Conservation (phyloP, 2,888 invertebrate genomes). For the Dryococelus australis region DNA sequence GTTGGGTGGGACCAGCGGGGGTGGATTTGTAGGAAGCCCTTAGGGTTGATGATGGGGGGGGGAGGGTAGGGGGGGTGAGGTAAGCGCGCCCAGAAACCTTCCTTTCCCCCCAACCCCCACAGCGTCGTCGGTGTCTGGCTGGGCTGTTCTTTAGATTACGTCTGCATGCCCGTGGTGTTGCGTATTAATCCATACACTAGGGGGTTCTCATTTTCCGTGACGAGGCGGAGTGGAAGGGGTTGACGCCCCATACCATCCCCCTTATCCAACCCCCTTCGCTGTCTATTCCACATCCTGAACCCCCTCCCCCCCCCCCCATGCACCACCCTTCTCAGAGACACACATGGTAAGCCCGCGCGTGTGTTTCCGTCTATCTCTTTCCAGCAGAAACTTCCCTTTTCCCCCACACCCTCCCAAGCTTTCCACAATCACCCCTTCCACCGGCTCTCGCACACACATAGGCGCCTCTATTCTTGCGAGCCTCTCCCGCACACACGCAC, state of each 20-base stretch:
- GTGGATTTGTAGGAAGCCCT: background rate
- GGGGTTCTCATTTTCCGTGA: constrained; percentile 35
- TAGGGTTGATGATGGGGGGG: background rate
- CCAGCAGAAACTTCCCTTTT: background rate
- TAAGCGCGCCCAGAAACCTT: background rate
- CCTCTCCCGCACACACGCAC: constrained; percentile 18
- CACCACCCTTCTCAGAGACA: background rate
- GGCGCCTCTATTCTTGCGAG: background rate
- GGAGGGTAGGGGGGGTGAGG: background rate
- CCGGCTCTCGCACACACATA: background rate
- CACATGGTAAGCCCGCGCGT: background rate
- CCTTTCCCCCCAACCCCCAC: background rate
- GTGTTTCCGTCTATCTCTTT: background rate
- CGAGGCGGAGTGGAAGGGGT: background rate
- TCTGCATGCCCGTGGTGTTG: constrained; percentile 36
- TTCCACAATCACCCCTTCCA: constrained; percentile 5
- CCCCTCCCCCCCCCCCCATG: background rate
- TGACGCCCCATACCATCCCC: background rate
- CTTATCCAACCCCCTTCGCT: background rate
- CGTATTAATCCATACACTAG: constrained; percentile 38
- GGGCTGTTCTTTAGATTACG: constrained; percentile 36
- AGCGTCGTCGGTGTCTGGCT: constrained; percentile 17
- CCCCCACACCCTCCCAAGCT: background rate
- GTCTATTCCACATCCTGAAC: background rate
- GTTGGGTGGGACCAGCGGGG: too few relatives aligned